These are phyloP conservation scores for Dicyrtoma fusca DNA, from an alignment of 2,888 invertebrate genomes.

Conservation along the genomic window DNA sequence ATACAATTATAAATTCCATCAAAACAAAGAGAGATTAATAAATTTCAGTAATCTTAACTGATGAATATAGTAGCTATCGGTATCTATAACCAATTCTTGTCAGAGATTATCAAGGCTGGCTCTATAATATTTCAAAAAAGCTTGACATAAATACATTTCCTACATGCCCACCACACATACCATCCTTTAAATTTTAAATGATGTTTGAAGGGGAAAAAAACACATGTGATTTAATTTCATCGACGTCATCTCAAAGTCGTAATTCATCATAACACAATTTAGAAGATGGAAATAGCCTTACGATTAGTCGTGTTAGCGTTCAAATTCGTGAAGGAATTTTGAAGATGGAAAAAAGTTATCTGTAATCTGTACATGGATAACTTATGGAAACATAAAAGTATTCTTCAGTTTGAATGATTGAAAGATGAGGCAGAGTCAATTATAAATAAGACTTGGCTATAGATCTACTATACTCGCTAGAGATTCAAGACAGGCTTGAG, in stretches of 20 bases:
- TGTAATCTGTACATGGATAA: conserved; percentile 15
- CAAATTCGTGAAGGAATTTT: conserved; percentile 34
- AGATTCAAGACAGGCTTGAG: conserved; percentile 5
- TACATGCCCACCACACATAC: no score
- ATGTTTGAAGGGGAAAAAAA: conserved; percentile 1
- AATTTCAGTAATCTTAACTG: no score
- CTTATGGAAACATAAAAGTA: conserved; percentile 27
- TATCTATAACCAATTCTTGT: no score
- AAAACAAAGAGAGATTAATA: no score
- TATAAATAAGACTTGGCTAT: conserved; percentile 26
- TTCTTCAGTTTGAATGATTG: conserved; percentile 32
- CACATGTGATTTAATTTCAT: conserved; percentile 26
- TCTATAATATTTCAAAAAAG: no score
- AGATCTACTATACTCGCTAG: background rate
- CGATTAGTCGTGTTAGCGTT: conserved; percentile 10
- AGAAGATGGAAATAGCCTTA: background rate
- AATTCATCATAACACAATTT: conserved; percentile 38
- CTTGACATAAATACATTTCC: no score
- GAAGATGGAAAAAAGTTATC: conserved; percentile 3
- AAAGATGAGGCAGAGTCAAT: conserved; percentile 34
- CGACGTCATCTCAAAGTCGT: conserved; percentile 31
- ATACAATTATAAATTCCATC: no score
- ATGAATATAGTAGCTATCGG: no score
- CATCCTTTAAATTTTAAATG: no score
- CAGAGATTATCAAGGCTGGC: no score